A percentile compares a stretch with the other conserved stretches of the same genome.
Conservation (phyloP, 2,888 invertebrate species). For the Micoletzkya japonica region DNA sequence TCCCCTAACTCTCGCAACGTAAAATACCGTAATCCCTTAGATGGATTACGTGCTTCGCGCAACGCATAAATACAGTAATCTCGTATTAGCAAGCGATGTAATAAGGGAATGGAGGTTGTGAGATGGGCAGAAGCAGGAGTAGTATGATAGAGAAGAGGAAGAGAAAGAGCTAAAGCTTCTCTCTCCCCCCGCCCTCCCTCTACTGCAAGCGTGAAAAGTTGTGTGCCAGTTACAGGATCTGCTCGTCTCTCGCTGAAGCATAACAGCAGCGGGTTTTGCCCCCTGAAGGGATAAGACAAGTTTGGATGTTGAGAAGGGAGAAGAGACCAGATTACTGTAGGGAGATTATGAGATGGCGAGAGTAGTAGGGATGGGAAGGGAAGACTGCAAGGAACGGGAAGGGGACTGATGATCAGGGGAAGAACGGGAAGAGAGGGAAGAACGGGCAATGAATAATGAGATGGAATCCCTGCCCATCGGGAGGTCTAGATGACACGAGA, state of each 20-base stretch:
- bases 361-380: neutral
- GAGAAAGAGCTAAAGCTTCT: neutral
- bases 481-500: too few species aligned
- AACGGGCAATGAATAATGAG: neutral
- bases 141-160: neutral
- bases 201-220: neutral
- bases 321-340: neutral
- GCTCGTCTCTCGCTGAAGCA: neutral
- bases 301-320: neutral
- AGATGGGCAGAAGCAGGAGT: neutral
- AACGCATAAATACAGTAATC: too few species aligned
- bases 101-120: neutral
- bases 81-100: neutral
- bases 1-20: too few species aligned
- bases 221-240: constrained; percentile 17
- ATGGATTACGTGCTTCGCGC: neutral
- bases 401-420: neutral
- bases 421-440: neutral
- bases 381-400: neutral
- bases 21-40: neutral
- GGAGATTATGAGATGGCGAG: neutral
- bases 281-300: neutral
- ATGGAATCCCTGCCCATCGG: too few species aligned
- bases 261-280: neutral
- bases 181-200: neutral